Conservation (phyloP, 2,888 invertebrate species). For the Ptilodon capucinus region DNA sequence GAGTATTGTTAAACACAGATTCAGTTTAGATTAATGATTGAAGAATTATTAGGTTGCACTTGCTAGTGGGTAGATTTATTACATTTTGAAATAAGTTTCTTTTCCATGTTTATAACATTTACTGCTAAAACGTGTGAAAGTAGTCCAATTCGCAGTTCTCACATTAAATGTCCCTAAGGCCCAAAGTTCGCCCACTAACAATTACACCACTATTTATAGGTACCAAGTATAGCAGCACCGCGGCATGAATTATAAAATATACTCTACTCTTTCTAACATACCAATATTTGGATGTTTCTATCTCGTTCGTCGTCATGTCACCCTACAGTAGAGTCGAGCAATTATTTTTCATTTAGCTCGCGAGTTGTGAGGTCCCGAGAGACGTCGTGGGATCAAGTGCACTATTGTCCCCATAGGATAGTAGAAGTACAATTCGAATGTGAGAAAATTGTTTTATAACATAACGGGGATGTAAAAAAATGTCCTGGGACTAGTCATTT, state of each 20-base stretch:
- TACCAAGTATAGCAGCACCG: constrained; percentile 14
- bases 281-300: constrained; percentile 14
- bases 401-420: constrained; percentile 50
- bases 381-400: constrained; percentile 66
- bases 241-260: constrained; percentile 8
- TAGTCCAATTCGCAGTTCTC: constrained; percentile 41
- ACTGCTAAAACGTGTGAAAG: constrained; percentile 46
- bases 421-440: constrained; percentile 66
- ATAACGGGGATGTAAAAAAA: constrained; percentile 37
- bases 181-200: constrained; percentile 38
- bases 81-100: not conserved
- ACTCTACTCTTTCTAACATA: constrained; percentile 26
- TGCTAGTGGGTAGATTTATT: not conserved
- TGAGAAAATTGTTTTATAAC: constrained; percentile 62
- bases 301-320: constrained; percentile 32
- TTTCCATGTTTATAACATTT: no score
- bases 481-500: constrained; percentile 61
- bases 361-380: constrained; percentile 61
- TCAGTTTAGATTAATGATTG: no score
- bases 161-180: constrained; percentile 59
- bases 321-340: constrained; percentile 46
- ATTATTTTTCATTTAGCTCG: constrained; percentile 80
- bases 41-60: not conserved
- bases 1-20: constrained; percentile 4
- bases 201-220: constrained; percentile 32